Evolutionary conservation across 2,888 invertebrate species (phyloP).

Genomic region (Synanthedon myopaeformis): DNA sequence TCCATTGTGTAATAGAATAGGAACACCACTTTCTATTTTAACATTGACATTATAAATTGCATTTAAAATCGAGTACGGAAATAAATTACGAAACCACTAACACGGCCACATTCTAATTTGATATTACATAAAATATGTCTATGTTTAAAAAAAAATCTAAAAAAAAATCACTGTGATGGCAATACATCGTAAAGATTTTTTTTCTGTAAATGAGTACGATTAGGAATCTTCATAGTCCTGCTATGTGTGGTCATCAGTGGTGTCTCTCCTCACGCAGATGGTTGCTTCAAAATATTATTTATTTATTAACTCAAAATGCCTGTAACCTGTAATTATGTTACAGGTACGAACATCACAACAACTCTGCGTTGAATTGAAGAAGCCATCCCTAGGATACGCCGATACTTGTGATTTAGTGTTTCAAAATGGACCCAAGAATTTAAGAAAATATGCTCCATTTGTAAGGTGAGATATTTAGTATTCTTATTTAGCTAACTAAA

Average conservation of each 20-base stretch:
- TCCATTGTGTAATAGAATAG: neutral
- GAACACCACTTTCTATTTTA: neutral
- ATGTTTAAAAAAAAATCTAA: no score
- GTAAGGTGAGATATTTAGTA: conserved; percentile 64
- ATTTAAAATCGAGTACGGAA: no score
- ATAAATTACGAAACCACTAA: no score
- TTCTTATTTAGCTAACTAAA: neutral
- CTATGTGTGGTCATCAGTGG: no score
- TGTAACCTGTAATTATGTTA: conserved; percentile 17
- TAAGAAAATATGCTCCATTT: conserved; percentile 72
- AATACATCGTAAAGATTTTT: no score
- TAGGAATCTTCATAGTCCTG: no score
- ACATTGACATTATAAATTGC: neutral
- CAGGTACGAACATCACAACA: conserved; percentile 83
- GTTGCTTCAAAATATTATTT: no score
- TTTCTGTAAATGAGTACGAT: no score
- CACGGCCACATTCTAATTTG: no score
- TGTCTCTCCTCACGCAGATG: no score
- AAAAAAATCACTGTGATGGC: no score
- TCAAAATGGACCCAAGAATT: conserved; percentile 76
- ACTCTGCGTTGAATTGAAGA: conserved; percentile 75
- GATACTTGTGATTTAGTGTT: conserved; percentile 87
- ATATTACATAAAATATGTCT: no score
- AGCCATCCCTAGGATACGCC: conserved; percentile 81
- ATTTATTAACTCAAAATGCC: neutral